These are phyloP conservation scores for Platycheirus albimanus DNA, from an alignment of 2,888 invertebrate species.

Conservation along the genomic window DNA sequence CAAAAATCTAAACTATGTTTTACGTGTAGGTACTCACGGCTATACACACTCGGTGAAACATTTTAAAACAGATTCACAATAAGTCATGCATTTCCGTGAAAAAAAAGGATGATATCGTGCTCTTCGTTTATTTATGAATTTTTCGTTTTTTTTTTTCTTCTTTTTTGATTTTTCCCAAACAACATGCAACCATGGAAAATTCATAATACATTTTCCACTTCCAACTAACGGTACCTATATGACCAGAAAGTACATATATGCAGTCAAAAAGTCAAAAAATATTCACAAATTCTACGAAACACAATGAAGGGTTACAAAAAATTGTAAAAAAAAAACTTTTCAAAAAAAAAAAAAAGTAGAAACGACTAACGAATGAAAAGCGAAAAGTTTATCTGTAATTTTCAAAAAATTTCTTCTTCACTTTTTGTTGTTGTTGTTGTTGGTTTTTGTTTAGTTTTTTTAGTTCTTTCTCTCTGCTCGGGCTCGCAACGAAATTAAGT, in stretches of 20 bases:
- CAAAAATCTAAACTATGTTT: conserved; percentile 53
- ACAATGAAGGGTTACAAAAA: conserved; percentile 30
- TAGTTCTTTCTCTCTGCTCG: conserved; percentile 10
- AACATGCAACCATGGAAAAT: conserved; percentile 67
- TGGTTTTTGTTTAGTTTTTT: too few species aligned
- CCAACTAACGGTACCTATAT: background rate
- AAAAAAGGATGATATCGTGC: conserved; percentile 39
- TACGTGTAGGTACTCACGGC: background rate
- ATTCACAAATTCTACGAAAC: conserved; percentile 48
- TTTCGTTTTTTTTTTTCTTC: conserved; percentile 15
- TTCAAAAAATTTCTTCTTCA: conserved; percentile 53
- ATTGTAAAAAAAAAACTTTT: background rate
- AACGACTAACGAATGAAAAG: conserved; percentile 37
- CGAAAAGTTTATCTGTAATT: conserved; percentile 73
- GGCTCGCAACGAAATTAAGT: conserved; percentile 58
- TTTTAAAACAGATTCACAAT: conserved; percentile 57
- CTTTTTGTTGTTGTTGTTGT: conserved; percentile 7
- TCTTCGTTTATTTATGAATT: conserved; percentile 23
- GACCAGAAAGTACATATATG: conserved; percentile 29
- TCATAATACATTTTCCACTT: conserved; percentile 55
- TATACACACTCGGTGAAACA: conserved; percentile 30
- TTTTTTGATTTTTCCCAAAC: conserved; percentile 18
- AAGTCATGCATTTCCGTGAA: conserved; percentile 31
- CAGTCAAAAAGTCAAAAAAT: conserved; percentile 28
- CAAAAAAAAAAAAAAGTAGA: conserved; percentile 1